Base-by-base conservation (phyloP, 1,140 invertebrate species). In the Drosophila takahashii region DNA sequence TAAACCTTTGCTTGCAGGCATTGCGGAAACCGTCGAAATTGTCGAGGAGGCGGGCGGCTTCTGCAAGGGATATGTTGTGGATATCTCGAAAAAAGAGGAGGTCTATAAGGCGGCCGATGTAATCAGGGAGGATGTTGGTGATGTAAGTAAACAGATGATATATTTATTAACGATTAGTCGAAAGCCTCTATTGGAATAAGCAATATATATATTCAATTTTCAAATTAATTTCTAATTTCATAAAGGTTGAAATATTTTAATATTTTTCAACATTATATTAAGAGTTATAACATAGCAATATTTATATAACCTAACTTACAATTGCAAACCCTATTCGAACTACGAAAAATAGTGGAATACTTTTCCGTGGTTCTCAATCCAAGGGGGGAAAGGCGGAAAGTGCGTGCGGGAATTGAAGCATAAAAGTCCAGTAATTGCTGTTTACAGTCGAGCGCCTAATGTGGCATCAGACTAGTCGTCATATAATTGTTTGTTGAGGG, bases 111-210 rank as follows among this genome's bases (percentile, higher is more conserved):
- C 95, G 11, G 97, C 97, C 34, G 95, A 96, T 67, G 93, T 95
- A 91, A 96, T 98, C 4, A 95, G 96, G 83, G 87, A 95, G 74
- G 96, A 98, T 92, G 95, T 98, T 61, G 98, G 98, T 75, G 94
- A 95, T 92, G 96, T 98, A 92, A 94, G 93, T 93, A 79, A 60
- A 76, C 47, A 9, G 13, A 50, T 15, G 15, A n/a, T n/a, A 48
- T 39, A 1, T 18, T 10, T 10, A n/a, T 26, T 29, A 9, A 53
- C 9, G 2, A 32, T 9, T 22, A 22, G 3, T 22, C 22, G 22
- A 22, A 22, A 2, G 3, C 22, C 22, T 22, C 3, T 3, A 22
- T 22, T 22, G 22, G 22, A 22, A 22, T 22, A 22, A 22, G 22
- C 22, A 22, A 22, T 22, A 22, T 22, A 22, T 22, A 22, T 22